Evolutionary conservation across 2,888 invertebrate species (phyloP).

Genomic region (Eilema griseolum): DNA sequence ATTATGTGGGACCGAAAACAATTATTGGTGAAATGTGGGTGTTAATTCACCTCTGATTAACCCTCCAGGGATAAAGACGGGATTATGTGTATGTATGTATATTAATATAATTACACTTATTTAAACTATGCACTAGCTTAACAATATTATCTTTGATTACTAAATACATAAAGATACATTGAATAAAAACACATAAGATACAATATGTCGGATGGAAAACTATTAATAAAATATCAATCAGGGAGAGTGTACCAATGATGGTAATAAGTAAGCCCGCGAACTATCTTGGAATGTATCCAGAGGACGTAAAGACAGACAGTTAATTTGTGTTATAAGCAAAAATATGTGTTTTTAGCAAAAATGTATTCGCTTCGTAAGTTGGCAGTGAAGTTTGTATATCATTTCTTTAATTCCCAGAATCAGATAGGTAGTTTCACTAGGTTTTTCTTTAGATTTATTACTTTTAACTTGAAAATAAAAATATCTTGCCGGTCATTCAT

Average conservation of each 20-base stretch:
- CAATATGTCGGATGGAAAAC: not conserved
- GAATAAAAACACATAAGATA: not conserved
- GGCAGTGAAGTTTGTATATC: slow-evolving; percentile 29
- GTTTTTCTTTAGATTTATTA: not conserved
- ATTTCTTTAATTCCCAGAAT: slow-evolving; percentile 24
- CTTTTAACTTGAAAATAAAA: not conserved
- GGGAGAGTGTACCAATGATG: slow-evolving; percentile 62
- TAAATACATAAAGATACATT: not conserved
- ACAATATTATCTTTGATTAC: too few species aligned
- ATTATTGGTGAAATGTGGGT: too few species aligned
- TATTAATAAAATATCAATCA: slow-evolving; percentile 61
- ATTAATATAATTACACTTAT: too few species aligned
- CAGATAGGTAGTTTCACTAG: not conserved
- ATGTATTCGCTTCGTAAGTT: slow-evolving; percentile 47
- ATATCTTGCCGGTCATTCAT: not conserved
- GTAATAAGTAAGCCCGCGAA: slow-evolving; percentile 52
- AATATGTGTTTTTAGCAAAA: slow-evolving; percentile 61
- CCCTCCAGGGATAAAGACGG: too few species aligned
- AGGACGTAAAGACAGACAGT: slow-evolving; percentile 53
- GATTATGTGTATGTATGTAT: too few species aligned
- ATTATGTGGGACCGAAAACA: too few species aligned
- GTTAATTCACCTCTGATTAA: too few species aligned
- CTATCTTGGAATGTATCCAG: slow-evolving; percentile 69
- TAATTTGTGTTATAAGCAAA: slow-evolving; percentile 63
- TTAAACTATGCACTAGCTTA: too few species aligned